Conservation (phyloP, 2,888 invertebrate species). For the Merodon equestris region DNA sequence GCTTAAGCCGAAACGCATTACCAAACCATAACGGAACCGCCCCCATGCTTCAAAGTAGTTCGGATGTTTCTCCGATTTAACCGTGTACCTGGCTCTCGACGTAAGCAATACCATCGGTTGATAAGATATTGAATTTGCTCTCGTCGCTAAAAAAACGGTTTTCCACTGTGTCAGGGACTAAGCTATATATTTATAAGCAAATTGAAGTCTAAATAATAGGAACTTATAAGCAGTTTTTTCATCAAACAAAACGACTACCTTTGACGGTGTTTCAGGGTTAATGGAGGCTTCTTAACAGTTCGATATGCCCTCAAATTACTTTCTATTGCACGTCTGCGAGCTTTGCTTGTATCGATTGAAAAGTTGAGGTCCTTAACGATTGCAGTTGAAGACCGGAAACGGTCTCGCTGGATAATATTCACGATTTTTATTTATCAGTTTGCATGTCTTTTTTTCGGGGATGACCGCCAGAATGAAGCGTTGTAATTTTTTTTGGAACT, state of each 20-base stretch:
- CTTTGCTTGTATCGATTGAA: conserved; percentile 1
- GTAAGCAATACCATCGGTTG: conserved; percentile 6
- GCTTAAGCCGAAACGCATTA: background rate
- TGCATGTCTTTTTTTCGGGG: conserved; percentile 2
- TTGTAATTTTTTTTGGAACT: background rate
- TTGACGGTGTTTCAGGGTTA: conserved; percentile 6
- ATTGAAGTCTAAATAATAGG: background rate
- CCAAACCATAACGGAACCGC: background rate
- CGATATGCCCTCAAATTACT: conserved; percentile 7
- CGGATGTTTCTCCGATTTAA: conserved; percentile 8
- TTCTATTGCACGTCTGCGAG: conserved; percentile 2
- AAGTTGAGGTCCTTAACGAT: conserved; percentile 1
- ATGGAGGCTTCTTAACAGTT: background rate
- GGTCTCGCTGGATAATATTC: conserved; percentile 1
- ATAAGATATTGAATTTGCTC: conserved; percentile 2
- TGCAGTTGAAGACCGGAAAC: conserved; percentile 1
- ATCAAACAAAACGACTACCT: conserved; percentile 2
- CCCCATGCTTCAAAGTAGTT: conserved; percentile 10
- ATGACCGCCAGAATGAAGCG: conserved; percentile 8
- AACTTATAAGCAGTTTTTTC: conserved; percentile 4
- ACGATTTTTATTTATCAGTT: conserved; percentile 1
- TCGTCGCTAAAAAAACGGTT: background rate
- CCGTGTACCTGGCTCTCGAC: conserved; percentile 3
- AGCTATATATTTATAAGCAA: conserved; percentile 2
- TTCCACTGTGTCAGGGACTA: background rate